Conservation (phyloP, 2,888 invertebrate genomes). For the Cyrtodaria siliqua region DNA sequence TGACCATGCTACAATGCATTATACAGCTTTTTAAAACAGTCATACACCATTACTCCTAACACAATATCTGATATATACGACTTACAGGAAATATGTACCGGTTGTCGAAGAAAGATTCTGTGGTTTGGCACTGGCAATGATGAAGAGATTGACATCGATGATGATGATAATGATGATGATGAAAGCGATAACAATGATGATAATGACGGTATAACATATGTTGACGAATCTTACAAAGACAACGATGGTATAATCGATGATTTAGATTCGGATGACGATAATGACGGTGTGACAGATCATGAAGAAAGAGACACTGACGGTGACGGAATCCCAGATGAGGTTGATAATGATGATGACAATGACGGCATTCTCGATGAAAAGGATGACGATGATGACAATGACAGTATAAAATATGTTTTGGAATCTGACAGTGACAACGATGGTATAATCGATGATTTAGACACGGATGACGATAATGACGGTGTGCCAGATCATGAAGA, state of each 20-base stretch:
- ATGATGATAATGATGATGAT: neutral
- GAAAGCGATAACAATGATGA: neutral
- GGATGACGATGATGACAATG: neutral
- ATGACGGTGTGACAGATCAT: neutral
- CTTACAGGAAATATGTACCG: conserved; percentile 22
- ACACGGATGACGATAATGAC: conserved; percentile 73
- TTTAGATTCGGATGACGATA: neutral
- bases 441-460: neutral
- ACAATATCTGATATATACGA: neutral
- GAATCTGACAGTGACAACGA: neutral
- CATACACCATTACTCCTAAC: too few relatives aligned
- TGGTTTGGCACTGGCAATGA: conserved; percentile 68
- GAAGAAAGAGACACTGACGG: neutral
- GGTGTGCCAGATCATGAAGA: conserved; percentile 64
- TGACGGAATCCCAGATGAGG: neutral
- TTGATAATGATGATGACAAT: neutral
- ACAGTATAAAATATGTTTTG: conserved; percentile 3
- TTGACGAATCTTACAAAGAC: neutral
- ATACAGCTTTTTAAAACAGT: too few relatives aligned
- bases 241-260: neutral
- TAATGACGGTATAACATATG: neutral
- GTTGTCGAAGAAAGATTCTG: conserved; percentile 33
- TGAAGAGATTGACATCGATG: conserved; percentile 30
- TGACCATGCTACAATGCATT: too few relatives aligned
- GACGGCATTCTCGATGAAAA: neutral